Evolutionary conservation across 1,140 invertebrate species (phyloP), one percentile per base, ranked within the genome.

Genomic region (Coptotermes formosanus): DNA sequence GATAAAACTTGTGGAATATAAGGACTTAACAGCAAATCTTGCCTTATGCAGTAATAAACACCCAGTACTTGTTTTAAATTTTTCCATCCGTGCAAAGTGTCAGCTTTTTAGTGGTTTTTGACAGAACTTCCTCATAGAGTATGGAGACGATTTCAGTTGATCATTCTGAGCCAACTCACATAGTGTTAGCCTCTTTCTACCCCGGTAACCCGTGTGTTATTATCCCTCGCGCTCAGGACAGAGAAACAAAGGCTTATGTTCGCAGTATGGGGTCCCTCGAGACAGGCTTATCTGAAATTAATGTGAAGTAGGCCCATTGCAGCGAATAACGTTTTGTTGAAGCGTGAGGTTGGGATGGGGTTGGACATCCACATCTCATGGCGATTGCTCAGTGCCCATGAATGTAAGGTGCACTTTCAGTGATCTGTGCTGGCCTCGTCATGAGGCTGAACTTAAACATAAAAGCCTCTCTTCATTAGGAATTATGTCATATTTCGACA

Each of bases 281-380:
- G 83, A 59, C 83, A 52, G n/a, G 83, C 83, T 84, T 84, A 84
- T 84, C 83, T 84, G 45, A 84, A 84, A 84, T 84, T 84, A 84
- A n/a, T 84, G 83, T 84, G 83, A 84, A 84, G 64, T 82, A n/a
- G 48, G 43, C 85, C 55, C 85, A 23, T 32, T n/a, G 14, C 30
- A 25, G 64, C n/a, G n/a, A 75, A 30, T 75, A 30, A 75, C n/a
- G 64, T 25, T 75, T 3, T 30, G 14, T 16, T 75, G 25, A 14
- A 75, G 25, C 2, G 12, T 75, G 64, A 75, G n/a, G 6, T 8
- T 9, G 64, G 64, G 64, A 30, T 21, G 64, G 64, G n/a, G 64
- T 75, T 30, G n/a, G 64, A n/a, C 19, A 19, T 19, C 19, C 8
- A 64, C 21, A 23, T 75, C 8, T n/a, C 64, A 30, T n/a, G 64